phyloP scores from a whole-genome alignment of 2,797 vertebrate species.

The Gobio occitaniae region DNA sequence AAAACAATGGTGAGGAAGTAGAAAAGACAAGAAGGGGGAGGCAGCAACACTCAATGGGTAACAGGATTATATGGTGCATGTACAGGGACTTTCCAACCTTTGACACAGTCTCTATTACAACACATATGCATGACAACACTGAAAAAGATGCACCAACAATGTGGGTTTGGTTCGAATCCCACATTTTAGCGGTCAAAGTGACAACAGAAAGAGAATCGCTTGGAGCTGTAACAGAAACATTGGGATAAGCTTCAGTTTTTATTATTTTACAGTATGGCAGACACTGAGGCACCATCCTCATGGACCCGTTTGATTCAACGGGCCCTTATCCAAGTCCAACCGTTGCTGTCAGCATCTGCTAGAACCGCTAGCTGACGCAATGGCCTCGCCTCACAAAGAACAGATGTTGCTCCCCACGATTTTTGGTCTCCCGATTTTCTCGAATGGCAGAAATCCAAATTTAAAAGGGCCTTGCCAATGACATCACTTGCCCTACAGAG shows the following conservation, averaged over 20 bases:
- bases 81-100: constrained; percentile 42
- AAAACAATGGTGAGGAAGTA: constrained; percentile 25
- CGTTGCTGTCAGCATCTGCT: constrained; percentile 72
- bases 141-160: constrained; percentile 31
- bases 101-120: constrained; percentile 9
- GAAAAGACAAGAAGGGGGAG: constrained; percentile 14
- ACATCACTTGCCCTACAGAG: constrained; percentile 72
- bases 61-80: constrained; percentile 17
- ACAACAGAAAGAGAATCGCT: constrained; percentile 9
- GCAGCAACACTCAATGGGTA: constrained; percentile 4
- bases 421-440: constrained; percentile 58
- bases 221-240: constrained; percentile 19
- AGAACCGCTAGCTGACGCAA: constrained; percentile 71
- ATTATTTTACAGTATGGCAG: constrained; percentile 64
- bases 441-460: constrained; percentile 71
- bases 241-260: constrained; percentile 25
- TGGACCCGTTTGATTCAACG: constrained; percentile 57
- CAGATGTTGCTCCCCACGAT: constrained; percentile 60
- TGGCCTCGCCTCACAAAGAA: constrained; percentile 61
- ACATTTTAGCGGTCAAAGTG: constrained; percentile 15
- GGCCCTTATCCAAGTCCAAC: constrained; percentile 67
- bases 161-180: constrained; percentile 37
- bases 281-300: constrained; percentile 64
- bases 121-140: constrained; percentile 40
- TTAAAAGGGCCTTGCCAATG: constrained; percentile 71